Evolutionary conservation across 2,888 invertebrate genomes (phyloP).

Genomic region (Lepidocyrtinus sp.): DNA sequence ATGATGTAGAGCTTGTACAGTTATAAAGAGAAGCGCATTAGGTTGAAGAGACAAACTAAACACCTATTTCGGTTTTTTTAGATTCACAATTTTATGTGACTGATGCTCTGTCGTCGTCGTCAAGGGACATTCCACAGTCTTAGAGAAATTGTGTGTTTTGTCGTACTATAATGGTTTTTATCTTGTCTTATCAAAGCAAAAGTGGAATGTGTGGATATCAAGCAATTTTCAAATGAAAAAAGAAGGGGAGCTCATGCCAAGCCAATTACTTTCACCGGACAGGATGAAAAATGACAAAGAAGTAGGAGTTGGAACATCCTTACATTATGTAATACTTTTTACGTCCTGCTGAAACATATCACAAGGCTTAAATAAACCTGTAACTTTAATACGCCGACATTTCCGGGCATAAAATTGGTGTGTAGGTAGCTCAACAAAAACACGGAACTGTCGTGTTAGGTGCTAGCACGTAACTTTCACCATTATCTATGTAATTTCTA

Average conservation of each 20-base stretch:
- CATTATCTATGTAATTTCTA: background rate
- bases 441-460: background rate
- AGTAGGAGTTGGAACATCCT: conserved; percentile 15
- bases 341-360: background rate
- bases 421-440: background rate
- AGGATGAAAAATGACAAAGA: conserved; percentile 61
- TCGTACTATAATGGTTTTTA: no score
- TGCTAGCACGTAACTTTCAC: background rate
- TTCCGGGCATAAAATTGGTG: background rate
- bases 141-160: no score
- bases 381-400: conserved; percentile 33
- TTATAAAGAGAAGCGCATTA: no score
- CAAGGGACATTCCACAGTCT: no score
- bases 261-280: conserved; percentile 63
- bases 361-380: conserved; percentile 20
- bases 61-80: conserved; percentile 46
- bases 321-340: conserved; percentile 29
- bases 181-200: no score
- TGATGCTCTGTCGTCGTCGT: background rate
- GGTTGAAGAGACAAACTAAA: no score
- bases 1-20: no score
- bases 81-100: conserved; percentile 33
- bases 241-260: conserved; percentile 44
- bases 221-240: conserved; percentile 2
- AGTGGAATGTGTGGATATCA: no score